phyloP scores from a whole-genome alignment of 1,140 invertebrate species.

The Dendrolimus punctatus region DNA sequence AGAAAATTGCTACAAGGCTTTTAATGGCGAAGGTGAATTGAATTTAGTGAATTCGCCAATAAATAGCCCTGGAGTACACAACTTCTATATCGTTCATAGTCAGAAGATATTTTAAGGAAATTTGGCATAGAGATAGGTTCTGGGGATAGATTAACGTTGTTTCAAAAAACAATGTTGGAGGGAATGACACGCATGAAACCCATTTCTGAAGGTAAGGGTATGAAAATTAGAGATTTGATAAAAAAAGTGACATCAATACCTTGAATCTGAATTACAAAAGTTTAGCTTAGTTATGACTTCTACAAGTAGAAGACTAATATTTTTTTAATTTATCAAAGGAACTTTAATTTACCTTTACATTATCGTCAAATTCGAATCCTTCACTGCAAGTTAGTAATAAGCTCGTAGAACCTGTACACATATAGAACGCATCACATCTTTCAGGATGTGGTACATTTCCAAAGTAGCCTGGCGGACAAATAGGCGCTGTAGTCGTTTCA shows the following conservation, averaged over 20 bases:
- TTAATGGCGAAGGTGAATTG: too few relatives aligned
- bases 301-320: too few relatives aligned
- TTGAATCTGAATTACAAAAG: too few relatives aligned
- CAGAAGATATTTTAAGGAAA: too few relatives aligned
- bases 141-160: background rate
- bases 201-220: too few relatives aligned
- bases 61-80: too few relatives aligned
- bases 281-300: too few relatives aligned
- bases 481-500: background rate
- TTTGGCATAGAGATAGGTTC: too few relatives aligned
- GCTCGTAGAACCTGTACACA: slow-evolving; percentile 11
- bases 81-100: too few relatives aligned
- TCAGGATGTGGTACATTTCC: slow-evolving; percentile 14
- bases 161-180: background rate
- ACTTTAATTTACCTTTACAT: slow-evolving; percentile 1
- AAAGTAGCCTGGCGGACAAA: slow-evolving; percentile 12
- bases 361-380: slow-evolving; percentile 24
- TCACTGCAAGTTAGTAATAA: slow-evolving; percentile 14
- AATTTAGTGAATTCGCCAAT: too few relatives aligned
- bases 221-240: background rate
- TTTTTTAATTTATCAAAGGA: background rate
- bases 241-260: background rate
- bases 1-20: too few relatives aligned
- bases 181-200: background rate
- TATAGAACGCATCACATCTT: slow-evolving; percentile 12